A percentile compares a stretch with the other conserved stretches of the same genome.
phyloP scores from a whole-genome alignment of 2,113 vertebrate species.

The Herpetotheres cachinnans region DNA sequence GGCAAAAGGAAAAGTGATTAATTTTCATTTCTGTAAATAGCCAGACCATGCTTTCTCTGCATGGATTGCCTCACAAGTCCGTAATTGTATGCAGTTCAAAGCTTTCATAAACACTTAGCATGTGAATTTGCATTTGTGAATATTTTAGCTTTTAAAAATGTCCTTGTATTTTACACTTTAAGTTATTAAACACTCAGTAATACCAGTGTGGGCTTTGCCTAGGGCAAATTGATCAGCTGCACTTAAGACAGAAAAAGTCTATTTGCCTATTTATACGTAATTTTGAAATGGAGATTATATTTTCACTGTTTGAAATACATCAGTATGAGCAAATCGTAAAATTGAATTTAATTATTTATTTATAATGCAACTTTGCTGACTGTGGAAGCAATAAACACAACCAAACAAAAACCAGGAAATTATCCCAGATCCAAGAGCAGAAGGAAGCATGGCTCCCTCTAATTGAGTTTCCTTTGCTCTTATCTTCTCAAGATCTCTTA shows the following conservation, averaged over 20 bases:
- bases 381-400: conserved; percentile 5
- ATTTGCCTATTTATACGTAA: neutral
- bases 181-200: neutral
- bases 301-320: neutral
- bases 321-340: neutral
- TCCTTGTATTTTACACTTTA: neutral
- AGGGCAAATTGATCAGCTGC: neutral
- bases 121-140: neutral
- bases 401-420: conserved; percentile 35
- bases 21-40: neutral
- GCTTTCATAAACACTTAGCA: neutral
- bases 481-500: conserved; percentile 61
- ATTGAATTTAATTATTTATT: conserved; percentile 34
- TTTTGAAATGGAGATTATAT: neutral
- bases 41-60: neutral
- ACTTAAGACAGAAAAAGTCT: neutral
- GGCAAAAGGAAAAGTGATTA: neutral
- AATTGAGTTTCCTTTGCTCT: conserved; percentile 62
- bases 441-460: conserved; percentile 6
- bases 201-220: neutral
- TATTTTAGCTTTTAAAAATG: neutral
- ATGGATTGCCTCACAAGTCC: neutral
- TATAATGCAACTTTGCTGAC: conserved; percentile 23
- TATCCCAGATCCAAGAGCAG: neutral
- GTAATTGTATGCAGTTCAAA: neutral